Conservation (phyloP, 2,888 invertebrate genomes). For the Ichneumoninae sp. region DNA sequence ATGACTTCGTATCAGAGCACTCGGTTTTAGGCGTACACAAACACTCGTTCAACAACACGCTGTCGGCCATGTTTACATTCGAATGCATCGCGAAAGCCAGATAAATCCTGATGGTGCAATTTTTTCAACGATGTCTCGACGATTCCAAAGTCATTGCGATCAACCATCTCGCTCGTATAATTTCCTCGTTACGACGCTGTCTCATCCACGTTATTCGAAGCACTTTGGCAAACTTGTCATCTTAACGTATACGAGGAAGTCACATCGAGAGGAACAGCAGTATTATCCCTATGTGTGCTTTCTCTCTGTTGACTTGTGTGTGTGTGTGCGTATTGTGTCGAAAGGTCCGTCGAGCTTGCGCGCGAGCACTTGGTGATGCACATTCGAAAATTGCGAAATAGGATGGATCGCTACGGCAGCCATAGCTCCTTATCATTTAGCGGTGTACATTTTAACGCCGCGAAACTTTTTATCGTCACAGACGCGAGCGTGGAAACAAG, state of each 20-base stretch:
- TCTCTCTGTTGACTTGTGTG: not conserved
- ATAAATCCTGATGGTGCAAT: slow-evolving; percentile 17
- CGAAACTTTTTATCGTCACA: not conserved
- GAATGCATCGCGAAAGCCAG: slow-evolving; percentile 70
- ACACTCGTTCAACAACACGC: slow-evolving; percentile 79
- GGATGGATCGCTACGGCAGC: slow-evolving; percentile 9
- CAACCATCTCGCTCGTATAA: not conserved
- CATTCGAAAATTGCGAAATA: slow-evolving; percentile 45
- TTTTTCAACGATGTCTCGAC: not conserved
- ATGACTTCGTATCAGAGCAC: slow-evolving; percentile 69
- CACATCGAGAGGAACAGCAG: slow-evolving; percentile 18
- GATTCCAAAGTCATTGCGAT: not conserved
- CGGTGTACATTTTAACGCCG: slow-evolving; percentile 8
- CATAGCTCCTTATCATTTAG: slow-evolving; percentile 2
- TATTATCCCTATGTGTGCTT: slow-evolving; percentile 7
- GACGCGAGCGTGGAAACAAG: not conserved
- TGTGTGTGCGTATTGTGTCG: not conserved
- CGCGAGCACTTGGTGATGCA: slow-evolving; percentile 47
- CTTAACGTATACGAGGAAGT: slow-evolving; percentile 6
- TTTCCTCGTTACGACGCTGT: not conserved
- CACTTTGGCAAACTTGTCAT: slow-evolving; percentile 13
- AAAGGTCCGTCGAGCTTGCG: slow-evolving; percentile 55
- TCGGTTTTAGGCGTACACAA: slow-evolving; percentile 74
- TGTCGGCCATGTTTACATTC: slow-evolving; percentile 83
- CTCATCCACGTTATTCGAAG: not conserved